phyloP scores from a whole-genome alignment of 2,888 invertebrate species.

The Tromatobia lineatoria region DNA sequence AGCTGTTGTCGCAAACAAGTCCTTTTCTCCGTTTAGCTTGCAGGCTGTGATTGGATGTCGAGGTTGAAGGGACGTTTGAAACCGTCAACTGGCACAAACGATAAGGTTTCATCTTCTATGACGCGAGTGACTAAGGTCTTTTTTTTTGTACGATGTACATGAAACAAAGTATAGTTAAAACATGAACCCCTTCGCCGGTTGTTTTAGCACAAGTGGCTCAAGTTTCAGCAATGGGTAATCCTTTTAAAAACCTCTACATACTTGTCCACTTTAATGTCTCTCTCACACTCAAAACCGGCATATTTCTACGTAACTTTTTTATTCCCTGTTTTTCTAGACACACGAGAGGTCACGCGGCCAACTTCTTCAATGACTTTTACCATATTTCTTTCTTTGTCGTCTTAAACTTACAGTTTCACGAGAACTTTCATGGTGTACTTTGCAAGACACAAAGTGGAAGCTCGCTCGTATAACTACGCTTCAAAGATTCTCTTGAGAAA shows the following conservation, averaged over 20 bases:
- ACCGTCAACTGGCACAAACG: no score
- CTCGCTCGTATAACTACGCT: constrained; percentile 27
- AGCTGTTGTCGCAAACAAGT: no score
- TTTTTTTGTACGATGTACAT: neutral
- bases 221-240: constrained; percentile 60
- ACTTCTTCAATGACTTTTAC: constrained; percentile 53
- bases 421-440: constrained; percentile 55
- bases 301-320: neutral
- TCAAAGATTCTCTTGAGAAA: constrained; percentile 1
- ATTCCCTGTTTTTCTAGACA: constrained; percentile 12
- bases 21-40: no score
- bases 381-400: constrained; percentile 40
- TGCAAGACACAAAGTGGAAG: constrained; percentile 57
- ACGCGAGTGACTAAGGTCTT: neutral
- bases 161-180: neutral
- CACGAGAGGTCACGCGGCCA: constrained; percentile 56
- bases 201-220: constrained; percentile 33
- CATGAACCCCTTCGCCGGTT: neutral
- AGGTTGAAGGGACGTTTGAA: no score
- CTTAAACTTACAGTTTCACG: constrained; percentile 40
- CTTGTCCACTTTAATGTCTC: constrained; percentile 40
- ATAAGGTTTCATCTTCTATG: no score
- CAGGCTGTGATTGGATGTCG: no score
- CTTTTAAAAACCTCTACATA: constrained; percentile 53
- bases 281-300: neutral